Evolutionary conservation across 2,113 vertebrate genomes (phyloP).

Genomic region (Ophthalmolycus amberensis): DNA sequence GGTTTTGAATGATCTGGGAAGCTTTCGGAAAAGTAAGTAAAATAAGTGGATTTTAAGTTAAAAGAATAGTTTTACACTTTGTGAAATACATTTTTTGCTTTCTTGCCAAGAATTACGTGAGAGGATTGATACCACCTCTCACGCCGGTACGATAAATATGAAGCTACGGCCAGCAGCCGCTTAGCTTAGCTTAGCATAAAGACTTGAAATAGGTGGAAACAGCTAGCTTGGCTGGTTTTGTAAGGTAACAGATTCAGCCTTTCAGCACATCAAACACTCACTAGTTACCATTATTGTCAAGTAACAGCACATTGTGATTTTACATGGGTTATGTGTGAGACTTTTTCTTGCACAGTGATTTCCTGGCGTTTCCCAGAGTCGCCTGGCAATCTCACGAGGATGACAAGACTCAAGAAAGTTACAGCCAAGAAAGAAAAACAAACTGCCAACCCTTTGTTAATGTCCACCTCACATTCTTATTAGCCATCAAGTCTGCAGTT

Average conservation of each 20-base stretch:
- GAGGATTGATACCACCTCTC: background rate
- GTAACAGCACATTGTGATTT: background rate
- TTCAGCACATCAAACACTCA: background rate
- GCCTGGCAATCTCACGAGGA: background rate
- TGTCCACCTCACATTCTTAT: background rate
- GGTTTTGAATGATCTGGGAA: background rate
- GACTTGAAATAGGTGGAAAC: no score
- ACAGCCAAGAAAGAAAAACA: background rate
- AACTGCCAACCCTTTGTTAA: background rate
- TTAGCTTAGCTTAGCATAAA: background rate
- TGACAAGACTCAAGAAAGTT: background rate
- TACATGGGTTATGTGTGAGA: background rate
- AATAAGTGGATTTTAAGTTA: background rate
- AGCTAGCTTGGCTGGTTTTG: background rate
- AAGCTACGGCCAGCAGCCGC: background rate
- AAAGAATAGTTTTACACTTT: constrained; percentile 2
- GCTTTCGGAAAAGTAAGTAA: background rate
- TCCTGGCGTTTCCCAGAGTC: background rate
- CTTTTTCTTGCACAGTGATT: background rate
- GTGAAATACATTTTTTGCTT: background rate
- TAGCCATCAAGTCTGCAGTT: constrained; percentile 9
- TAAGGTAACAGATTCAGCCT: background rate
- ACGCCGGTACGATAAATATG: background rate
- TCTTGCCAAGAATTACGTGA: background rate
- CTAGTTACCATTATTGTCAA: background rate